Percentiles rank a stretch among this genome's conserved stretches.
These are phyloP conservation scores for Odocoileus hemionus DNA, from an alignment of 2,113 vertebrate species.

Conservation along the genomic window DNA sequence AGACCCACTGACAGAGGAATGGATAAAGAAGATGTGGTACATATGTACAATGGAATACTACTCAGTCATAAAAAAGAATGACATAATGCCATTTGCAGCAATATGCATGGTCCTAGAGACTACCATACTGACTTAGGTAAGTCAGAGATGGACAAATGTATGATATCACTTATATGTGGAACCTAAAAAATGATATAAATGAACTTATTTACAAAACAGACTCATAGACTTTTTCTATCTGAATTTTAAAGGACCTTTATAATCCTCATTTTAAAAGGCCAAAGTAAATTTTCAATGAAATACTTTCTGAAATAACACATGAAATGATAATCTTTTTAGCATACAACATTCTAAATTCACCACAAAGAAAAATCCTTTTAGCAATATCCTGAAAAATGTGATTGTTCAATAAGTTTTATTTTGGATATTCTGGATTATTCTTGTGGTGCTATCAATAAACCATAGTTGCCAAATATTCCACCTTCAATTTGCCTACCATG, in stretches of 20 bases:
- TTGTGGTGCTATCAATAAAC: not conserved
- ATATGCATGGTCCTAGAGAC: not conserved
- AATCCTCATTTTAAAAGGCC: not conserved
- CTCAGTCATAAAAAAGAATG: not conserved
- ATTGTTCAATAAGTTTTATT: not conserved
- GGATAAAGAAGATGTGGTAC: not conserved
- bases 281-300: constrained; percentile 31
- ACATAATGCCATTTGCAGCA: not conserved
- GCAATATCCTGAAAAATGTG: not conserved
- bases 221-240: not conserved
- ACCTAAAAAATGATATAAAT: not conserved
- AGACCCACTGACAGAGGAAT: not conserved
- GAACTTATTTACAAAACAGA: not conserved
- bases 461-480: not conserved
- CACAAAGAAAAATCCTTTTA: not conserved
- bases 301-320: constrained; percentile 10
- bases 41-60: not conserved
- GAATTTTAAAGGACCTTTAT: constrained; percentile 22
- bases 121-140: not conserved
- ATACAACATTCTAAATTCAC: not conserved
- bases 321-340: not conserved
- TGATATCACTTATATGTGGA: not conserved
- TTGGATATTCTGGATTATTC: not conserved
- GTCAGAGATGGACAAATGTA: not conserved
- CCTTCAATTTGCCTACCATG: not conserved